These are phyloP conservation scores for Brienomyrus brachyistius DNA, from an alignment of 2,113 vertebrate genomes.

Conservation along the genomic window DNA sequence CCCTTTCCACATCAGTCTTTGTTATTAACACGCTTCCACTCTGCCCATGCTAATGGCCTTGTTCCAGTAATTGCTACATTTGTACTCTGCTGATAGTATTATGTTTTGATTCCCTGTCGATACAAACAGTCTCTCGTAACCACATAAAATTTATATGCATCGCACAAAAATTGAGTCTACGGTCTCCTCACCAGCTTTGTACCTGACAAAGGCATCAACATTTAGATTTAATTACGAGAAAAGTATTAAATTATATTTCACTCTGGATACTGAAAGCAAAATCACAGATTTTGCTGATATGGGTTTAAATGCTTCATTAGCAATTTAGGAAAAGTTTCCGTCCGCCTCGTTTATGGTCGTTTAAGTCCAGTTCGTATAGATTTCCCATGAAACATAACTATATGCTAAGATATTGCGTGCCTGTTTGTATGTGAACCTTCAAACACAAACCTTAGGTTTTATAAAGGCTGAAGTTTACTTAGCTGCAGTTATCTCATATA, in stretches of 20 bases:
- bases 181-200: not conserved
- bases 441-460: not conserved
- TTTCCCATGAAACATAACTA: not conserved
- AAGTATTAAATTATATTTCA: not conserved
- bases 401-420: not conserved
- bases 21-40: slow-evolving; percentile 18
- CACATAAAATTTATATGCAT: slow-evolving; percentile 9
- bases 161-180: slow-evolving; percentile 5
- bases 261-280: not conserved
- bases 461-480: not conserved
- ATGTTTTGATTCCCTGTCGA: slow-evolving; percentile 11
- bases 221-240: not conserved
- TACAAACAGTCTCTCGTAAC: slow-evolving; percentile 10
- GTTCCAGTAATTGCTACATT: slow-evolving; percentile 27
- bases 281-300: not conserved
- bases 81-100: slow-evolving; percentile 25
- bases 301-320: not conserved
- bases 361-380: not conserved
- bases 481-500: not conserved
- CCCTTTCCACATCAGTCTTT: not conserved
- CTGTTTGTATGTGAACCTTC: not conserved
- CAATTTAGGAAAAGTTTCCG: not conserved
- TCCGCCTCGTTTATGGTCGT: not conserved
- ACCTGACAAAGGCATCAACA: not conserved
- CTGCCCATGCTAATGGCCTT: slow-evolving; percentile 14